These are phyloP conservation scores for Coreoperca whiteheadi DNA, from an alignment of 2,113 vertebrate species.

Conservation along the genomic window DNA sequence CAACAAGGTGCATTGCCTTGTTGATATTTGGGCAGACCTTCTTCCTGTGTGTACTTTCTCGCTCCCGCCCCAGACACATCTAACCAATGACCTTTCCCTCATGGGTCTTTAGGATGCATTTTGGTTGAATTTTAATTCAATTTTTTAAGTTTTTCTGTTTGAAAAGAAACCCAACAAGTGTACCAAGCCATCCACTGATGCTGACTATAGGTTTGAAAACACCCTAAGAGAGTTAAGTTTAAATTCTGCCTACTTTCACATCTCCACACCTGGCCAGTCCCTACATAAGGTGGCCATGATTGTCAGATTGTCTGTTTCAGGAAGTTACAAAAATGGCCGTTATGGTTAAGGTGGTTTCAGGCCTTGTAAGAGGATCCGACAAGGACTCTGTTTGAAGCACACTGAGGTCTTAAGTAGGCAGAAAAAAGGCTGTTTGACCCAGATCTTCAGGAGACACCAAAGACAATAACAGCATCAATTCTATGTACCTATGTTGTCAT, in stretches of 20 bases:
- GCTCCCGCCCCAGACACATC: neutral
- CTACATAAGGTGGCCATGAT: neutral
- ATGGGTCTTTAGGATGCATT: neutral
- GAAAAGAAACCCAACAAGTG: neutral
- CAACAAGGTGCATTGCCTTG: neutral
- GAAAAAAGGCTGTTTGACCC: conserved; percentile 22
- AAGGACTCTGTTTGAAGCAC: conserved; percentile 4
- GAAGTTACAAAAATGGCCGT: neutral
- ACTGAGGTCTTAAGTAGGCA: neutral
- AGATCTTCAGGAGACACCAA: conserved; percentile 15
- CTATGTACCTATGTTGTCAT: neutral
- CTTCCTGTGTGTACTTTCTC: neutral
- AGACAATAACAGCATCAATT: neutral
- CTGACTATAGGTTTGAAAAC: neutral
- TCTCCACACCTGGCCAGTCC: neutral
- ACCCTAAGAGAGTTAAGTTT: neutral
- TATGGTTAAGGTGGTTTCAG: neutral
- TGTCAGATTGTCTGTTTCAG: neutral
- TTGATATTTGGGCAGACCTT: neutral
- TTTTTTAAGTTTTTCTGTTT: too few relatives aligned
- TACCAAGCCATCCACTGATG: neutral
- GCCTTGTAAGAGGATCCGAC: neutral
- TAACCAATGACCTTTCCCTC: neutral
- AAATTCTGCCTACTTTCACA: neutral
- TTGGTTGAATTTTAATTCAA: too few relatives aligned